Evolutionary conservation across 2,797 vertebrate species (phyloP).

Genomic region (Gorsachius magnificus): DNA sequence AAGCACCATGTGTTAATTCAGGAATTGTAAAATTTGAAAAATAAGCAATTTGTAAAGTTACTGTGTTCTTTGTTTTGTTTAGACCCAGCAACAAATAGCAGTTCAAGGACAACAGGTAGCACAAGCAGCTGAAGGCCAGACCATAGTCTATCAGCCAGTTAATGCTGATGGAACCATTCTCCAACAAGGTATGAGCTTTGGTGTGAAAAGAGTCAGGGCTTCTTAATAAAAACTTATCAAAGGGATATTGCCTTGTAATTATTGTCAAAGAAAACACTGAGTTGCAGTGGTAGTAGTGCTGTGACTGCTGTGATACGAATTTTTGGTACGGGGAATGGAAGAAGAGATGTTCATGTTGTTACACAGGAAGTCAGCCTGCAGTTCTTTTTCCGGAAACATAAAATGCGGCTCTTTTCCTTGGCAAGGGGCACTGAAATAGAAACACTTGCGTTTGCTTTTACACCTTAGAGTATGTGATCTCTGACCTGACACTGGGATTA

Average conservation of each 20-base stretch:
- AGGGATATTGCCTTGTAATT: background rate
- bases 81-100: constrained; percentile 95
- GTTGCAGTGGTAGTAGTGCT: background rate
- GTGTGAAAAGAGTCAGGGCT: background rate
- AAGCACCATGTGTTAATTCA: constrained; percentile 13
- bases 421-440: background rate
- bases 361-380: background rate
- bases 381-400: background rate
- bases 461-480: accelerated
- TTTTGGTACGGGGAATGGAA: background rate
- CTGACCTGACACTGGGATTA: background rate
- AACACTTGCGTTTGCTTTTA: background rate
- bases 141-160: constrained; percentile 98
- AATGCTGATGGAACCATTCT: constrained; percentile 97
- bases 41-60: background rate
- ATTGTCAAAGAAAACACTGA: background rate
- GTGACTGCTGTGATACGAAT: accelerated
- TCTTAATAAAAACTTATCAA: background rate
- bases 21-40: background rate
- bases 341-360: background rate
- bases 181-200: constrained; percentile 87
- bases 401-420: background rate
- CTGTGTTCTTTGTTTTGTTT: constrained; percentile 19
- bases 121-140: constrained; percentile 97
- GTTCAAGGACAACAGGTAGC: constrained; percentile 97